Evolutionary conservation across 2,888 invertebrate genomes (phyloP).

Genomic region (Lathronympha strigana): DNA sequence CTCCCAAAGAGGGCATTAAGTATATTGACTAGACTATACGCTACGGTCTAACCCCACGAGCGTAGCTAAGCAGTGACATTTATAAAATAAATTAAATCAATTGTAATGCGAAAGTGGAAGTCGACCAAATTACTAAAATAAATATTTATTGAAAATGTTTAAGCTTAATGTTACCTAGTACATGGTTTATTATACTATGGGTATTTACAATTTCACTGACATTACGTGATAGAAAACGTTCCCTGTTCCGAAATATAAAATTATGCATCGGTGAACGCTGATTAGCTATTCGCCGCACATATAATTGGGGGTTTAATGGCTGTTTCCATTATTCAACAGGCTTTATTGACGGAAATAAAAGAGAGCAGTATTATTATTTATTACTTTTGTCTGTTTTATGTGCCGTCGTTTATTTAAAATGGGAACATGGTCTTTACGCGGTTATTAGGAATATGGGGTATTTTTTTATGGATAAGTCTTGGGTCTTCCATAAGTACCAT

Average conservation of each 20-base stretch:
- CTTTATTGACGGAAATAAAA: constrained; percentile 20
- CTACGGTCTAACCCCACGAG: too few species aligned
- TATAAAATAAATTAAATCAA: too few species aligned
- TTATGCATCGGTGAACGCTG: background rate
- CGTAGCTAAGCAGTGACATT: too few species aligned
- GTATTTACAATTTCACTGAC: background rate
- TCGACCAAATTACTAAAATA: too few species aligned
- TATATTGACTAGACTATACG: too few species aligned
- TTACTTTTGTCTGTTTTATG: background rate
- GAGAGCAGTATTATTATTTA: constrained; percentile 6
- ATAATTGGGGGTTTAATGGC: constrained; percentile 34
- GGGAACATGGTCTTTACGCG: too few species aligned
- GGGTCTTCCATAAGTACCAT: too few species aligned
- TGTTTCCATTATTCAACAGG: constrained; percentile 31
- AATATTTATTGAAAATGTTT: too few species aligned
- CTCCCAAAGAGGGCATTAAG: too few species aligned
- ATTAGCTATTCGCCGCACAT: constrained; percentile 24
- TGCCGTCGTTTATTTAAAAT: background rate
- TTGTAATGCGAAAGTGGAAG: too few species aligned
- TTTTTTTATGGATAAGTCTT: too few species aligned
- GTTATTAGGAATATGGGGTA: too few species aligned
- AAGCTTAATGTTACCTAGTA: background rate
- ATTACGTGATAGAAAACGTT: background rate
- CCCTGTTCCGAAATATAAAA: background rate
- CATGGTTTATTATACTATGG: background rate